Percentiles rank a stretch among this genome's conserved stretches.
Conservation (phyloP, 1,140 invertebrate species). For the Triops longicaudatus region DNA sequence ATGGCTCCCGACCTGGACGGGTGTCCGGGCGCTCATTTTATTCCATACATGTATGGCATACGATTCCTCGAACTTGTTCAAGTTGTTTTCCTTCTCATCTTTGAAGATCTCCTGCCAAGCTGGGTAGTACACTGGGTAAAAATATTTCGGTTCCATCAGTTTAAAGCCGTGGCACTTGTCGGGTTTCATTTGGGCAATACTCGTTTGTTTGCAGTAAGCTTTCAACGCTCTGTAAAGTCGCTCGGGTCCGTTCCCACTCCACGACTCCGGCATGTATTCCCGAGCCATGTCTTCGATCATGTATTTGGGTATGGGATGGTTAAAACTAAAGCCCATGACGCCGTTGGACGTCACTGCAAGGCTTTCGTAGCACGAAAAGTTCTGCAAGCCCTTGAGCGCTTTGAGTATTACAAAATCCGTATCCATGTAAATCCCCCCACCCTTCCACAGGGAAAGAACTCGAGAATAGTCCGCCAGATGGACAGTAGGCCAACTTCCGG, state of each 20-base stretch:
- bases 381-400: constrained; percentile 23
- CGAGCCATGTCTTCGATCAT: constrained; percentile 5
- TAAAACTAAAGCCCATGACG: constrained; percentile 12
- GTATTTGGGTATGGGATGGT: neutral
- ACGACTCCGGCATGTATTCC: neutral
- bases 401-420: constrained; percentile 60
- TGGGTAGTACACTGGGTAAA: constrained; percentile 19
- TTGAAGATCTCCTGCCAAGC: constrained; percentile 1
- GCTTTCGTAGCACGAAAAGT: constrained; percentile 20
- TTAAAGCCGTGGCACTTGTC: neutral
- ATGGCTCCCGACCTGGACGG: neutral
- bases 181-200: neutral
- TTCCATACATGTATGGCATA: constrained; percentile 23
- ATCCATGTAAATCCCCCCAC: constrained; percentile 67
- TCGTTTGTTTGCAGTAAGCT: neutral
- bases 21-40: constrained; percentile 15
- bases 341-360: neutral
- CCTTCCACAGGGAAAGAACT: constrained; percentile 63
- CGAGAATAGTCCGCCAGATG: constrained; percentile 59
- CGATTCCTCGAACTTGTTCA: neutral
- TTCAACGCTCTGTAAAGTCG: neutral
- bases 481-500: constrained; percentile 46
- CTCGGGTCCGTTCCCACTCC: constrained; percentile 15
- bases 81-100: neutral
- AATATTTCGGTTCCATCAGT: constrained; percentile 2